Base-by-base conservation (phyloP, 64 coral and sea anemone species). In the Exaiptasia diaphana region DNA sequence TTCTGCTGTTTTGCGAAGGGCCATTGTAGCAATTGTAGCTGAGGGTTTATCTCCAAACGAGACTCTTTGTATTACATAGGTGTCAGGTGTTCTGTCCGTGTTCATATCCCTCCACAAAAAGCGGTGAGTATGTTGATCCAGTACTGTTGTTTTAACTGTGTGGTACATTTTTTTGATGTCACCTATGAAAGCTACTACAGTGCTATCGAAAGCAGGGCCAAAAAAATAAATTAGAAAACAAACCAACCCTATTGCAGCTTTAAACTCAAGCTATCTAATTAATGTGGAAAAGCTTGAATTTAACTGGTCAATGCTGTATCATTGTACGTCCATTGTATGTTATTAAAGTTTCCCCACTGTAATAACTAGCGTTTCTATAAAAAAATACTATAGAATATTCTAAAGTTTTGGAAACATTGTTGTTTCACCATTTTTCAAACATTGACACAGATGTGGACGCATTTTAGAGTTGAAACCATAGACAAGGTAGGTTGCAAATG, bases 21-120 rank as follows among this genome's bases (percentile, higher is more conserved):
- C 80, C 2, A 55, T 54, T 68, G 64, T 83, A 41, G 80, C 65
- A 2, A 83, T 83, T 31, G 80, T 83, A 11, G 20, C 80, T 41
- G 80, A 68, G 32, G 45, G 80, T 15, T 35, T 68, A 57, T 83
- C 65, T 71, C 64, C 4, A 68, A 83, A 83, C 12, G 80, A 83
- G 38, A 83, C 80, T 71, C 80, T 55, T 44, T 83, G 64, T 34
- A 72, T 83, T 18, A 83, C 65, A 44, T 73, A 82, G 30, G 52
- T 72, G 31, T 83, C 80, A 43, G 67, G 80, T 54, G 45, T 34
- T 41, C 41, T 53, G 30, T 83, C 31, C 25, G 15, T 56, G 21
- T 81, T 28, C 78, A 81, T 81, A 4, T 81, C 58, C 29, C 78
- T 28, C 60, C 58, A 81, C 17, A 68, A 38, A 50, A 81, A 81